A percentile compares a stretch with the other conserved stretches of the same genome.
phyloP scores from a whole-genome alignment of 2,888 invertebrate species.

The Pseudoips prasinana region DNA sequence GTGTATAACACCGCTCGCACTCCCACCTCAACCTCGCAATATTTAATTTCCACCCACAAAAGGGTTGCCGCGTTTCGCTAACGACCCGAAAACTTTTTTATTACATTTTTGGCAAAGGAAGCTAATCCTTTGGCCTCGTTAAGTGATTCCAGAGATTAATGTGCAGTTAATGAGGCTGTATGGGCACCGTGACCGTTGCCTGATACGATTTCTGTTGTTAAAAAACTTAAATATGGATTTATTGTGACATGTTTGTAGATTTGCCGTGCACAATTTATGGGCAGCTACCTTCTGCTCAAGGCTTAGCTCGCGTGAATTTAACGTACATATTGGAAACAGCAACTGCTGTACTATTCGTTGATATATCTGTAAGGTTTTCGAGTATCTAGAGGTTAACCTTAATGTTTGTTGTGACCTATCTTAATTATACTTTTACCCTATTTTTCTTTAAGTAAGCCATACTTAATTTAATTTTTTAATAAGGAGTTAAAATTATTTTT shows the following conservation, averaged over 20 bases:
- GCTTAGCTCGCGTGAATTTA: too few relatives aligned
- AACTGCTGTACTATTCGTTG: too few relatives aligned
- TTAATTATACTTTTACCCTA: too few relatives aligned
- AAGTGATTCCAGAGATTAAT: constrained; percentile 67
- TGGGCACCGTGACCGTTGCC: constrained; percentile 28
- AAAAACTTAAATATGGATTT: constrained; percentile 17
- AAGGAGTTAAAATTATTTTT: too few relatives aligned
- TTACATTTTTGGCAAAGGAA: constrained; percentile 44
- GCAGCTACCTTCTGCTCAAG: too few relatives aligned
- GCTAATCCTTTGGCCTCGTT: constrained; percentile 57
- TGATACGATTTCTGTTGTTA: constrained; percentile 26
- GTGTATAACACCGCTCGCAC: constrained; percentile 26
- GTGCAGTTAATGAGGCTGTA: constrained; percentile 51
- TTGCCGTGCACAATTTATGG: too few relatives aligned
- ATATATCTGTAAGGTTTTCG: too few relatives aligned
- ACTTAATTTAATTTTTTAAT: too few relatives aligned
- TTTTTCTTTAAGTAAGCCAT: too few relatives aligned
- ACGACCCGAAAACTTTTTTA: constrained; percentile 53
- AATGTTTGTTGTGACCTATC: too few relatives aligned
- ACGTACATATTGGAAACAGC: too few relatives aligned
- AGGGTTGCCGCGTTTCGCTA: constrained; percentile 53
- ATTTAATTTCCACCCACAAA: constrained; percentile 37
- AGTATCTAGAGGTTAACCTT: too few relatives aligned
- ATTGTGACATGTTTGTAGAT: neutral
- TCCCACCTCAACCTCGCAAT: constrained; percentile 11